Percentiles rank a stretch among this genome's conserved stretches.
These are phyloP conservation scores for Peucedramus taeniatus DNA, from an alignment of 2,113 vertebrate genomes.

Conservation along the genomic window DNA sequence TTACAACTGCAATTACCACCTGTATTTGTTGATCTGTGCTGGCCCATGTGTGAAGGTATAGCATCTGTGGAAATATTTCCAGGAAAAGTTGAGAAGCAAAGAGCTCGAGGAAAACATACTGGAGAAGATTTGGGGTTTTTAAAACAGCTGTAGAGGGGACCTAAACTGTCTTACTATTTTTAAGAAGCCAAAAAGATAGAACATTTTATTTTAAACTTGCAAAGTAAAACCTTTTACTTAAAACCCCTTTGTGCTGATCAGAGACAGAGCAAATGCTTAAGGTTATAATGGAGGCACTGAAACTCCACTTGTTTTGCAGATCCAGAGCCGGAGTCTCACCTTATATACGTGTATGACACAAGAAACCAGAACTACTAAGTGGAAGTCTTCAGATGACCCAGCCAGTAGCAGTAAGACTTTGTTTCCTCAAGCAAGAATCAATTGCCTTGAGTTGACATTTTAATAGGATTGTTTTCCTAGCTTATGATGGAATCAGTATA, in stretches of 20 bases:
- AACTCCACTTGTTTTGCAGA: neutral
- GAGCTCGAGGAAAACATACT: neutral
- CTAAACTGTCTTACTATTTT: neutral
- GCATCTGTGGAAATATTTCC: neutral
- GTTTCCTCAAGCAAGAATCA: neutral
- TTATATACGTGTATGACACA: neutral
- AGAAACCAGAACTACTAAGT: neutral
- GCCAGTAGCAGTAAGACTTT: neutral
- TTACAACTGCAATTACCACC: neutral
- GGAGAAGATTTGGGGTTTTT: neutral
- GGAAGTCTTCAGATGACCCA: neutral
- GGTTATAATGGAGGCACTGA: neutral
- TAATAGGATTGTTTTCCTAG: neutral
- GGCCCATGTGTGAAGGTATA: neutral
- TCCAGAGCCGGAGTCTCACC: neutral
- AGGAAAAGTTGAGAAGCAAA: neutral
- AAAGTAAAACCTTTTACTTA: neutral
- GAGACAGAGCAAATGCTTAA: neutral
- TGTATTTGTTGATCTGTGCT: neutral
- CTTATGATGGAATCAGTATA: neutral
- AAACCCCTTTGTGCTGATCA: neutral
- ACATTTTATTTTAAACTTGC: neutral
- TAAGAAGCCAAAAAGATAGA: neutral
- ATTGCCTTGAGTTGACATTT: neutral
- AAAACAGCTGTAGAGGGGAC: neutral